Evolutionary conservation across 2,113 vertebrate species (phyloP), one percentile per base, ranked within the genome.

Genomic region (Boleophthalmus pectinirostris): DNA sequence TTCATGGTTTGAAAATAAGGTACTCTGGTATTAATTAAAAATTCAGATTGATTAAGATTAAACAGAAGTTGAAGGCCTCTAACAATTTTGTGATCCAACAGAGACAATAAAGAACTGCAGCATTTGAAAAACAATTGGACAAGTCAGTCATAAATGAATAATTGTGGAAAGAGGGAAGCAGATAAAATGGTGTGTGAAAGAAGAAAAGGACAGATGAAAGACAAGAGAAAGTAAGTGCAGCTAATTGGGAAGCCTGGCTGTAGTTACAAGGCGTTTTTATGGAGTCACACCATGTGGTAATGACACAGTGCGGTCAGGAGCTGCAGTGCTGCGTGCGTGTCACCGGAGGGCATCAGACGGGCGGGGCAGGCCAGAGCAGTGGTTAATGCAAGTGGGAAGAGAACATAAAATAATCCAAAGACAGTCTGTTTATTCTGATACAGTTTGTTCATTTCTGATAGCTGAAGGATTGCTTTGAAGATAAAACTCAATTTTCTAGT

Each of bases 251-350:
- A 64, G 78, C 73, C 79, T 69, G 82, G 66, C 46, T 77, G 77
- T 76, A 89, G 88, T 86, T 86, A 92, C 90, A 81, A 61, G 23
- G 45, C 65, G 75, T 89, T 91, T 58, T 91, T 88, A 92, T 88
- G 79, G 86, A 91, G 89, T 91, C 79, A 68, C 82, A 87, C 68
- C 79, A 78, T 85, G 81, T 80, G 71, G 72, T 84, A 85, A 86
- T 90, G 82, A 90, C 78, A 85, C 69, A 38, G 79, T 70, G 83
- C 0, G 54, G 85, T 75, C 69, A 83, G 72, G 46, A 74, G 61
- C 77, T 75, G 75, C 79, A 56, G 65, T 5, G 70, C n/a, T 73
- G 54, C 74, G 67, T 60, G 56, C 47, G 24, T 66, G 61, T 72
- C 61, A n/a, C 69, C 43, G 79, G 45, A 77, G 23, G 18, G 5